phyloP scores from a whole-genome alignment of 2,113 vertebrate species.

The Antigone vipio region DNA sequence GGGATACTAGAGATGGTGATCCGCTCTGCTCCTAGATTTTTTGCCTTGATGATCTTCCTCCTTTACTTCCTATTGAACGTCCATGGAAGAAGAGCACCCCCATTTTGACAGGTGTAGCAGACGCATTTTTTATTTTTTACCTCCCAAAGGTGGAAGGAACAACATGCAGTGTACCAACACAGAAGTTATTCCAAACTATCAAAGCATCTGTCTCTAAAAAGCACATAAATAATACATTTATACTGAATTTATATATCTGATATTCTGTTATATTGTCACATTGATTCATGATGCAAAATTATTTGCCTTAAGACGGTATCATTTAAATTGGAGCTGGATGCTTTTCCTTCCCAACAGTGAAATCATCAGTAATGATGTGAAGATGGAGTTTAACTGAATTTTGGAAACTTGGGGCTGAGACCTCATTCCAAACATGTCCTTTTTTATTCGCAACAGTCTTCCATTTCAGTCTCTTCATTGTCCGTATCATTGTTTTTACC shows the following conservation, averaged over 20 bases:
- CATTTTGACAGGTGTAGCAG: neutral
- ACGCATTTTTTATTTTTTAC: neutral
- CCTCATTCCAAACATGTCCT: neutral
- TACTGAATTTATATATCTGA: neutral
- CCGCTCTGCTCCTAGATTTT: neutral
- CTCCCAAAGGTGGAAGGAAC: neutral
- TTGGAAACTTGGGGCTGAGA: neutral
- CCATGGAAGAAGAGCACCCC: neutral
- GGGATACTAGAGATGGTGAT: neutral
- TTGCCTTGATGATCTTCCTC: neutral
- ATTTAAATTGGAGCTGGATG: neutral
- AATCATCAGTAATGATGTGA: neutral
- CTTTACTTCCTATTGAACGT: neutral
- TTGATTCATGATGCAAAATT: slow-evolving; percentile 16
- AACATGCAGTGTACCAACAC: neutral
- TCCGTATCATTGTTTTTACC: neutral
- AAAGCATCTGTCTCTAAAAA: neutral
- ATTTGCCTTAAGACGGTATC: neutral
- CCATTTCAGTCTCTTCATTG: neutral
- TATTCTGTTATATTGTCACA: slow-evolving; percentile 4
- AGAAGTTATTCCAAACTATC: neutral
- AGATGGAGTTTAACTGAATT: neutral
- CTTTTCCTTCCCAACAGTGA: neutral
- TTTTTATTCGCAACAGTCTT: neutral
- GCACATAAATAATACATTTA: neutral